phyloP scores from a whole-genome alignment of 2,797 vertebrate genomes.

The Argya squamiceps region DNA sequence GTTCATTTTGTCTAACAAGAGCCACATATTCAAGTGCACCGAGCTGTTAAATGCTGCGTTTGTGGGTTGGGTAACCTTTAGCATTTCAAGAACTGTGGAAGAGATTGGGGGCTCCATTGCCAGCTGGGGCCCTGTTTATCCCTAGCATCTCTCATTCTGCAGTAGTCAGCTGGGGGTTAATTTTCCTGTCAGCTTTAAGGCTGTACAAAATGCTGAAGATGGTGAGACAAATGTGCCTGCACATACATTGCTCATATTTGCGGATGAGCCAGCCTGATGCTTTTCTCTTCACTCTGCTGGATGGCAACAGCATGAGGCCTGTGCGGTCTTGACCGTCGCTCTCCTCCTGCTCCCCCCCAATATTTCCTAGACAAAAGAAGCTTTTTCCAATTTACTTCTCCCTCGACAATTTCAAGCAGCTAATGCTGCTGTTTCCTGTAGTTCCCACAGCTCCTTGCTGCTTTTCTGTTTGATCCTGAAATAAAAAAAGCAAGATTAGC shows the following conservation, averaged over 20 bases:
- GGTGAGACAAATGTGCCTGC: background rate
- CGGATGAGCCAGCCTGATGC: background rate
- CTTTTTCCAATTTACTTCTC: conserved; percentile 26
- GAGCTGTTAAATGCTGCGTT: conserved; percentile 14
- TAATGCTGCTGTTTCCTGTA: conserved; percentile 32
- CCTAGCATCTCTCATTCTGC: background rate
- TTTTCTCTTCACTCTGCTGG: conserved; percentile 23
- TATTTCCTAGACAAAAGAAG: conserved; percentile 3
- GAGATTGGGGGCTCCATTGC: background rate
- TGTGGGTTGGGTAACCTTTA: background rate
- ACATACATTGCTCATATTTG: conserved; percentile 30
- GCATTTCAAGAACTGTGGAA: background rate
- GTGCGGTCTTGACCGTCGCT: background rate
- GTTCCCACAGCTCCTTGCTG: conserved; percentile 25
- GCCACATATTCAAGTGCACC: background rate
- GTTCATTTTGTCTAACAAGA: background rate
- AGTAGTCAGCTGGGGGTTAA: conserved; percentile 29
- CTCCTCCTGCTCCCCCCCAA: background rate
- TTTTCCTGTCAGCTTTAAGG: background rate
- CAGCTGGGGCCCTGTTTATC: background rate
- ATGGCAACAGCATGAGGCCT: background rate
- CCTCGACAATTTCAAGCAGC: conserved; percentile 15
- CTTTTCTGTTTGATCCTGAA: conserved; percentile 35
- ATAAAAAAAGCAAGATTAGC: background rate
- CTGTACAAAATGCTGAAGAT: background rate